Evolutionary conservation across 2,113 vertebrate species (phyloP).

Genomic region (Cyprinus carpio): DNA sequence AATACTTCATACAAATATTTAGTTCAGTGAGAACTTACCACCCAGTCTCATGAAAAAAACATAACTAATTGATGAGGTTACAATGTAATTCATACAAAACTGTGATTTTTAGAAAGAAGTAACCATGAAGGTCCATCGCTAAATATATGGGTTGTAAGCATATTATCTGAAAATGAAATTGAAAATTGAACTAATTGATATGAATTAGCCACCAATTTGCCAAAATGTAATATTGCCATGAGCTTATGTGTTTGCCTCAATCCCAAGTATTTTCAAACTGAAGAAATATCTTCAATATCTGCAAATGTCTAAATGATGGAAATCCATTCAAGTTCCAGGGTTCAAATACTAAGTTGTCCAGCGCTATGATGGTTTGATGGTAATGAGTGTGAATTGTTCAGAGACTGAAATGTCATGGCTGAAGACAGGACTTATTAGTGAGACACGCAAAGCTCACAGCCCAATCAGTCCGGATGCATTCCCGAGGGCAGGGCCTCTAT

Average conservation of each 20-base stretch:
- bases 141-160: neutral
- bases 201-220: neutral
- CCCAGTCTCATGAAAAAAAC: neutral
- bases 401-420: slow-evolving; percentile 17
- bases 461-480: slow-evolving; percentile 35
- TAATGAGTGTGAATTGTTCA: slow-evolving; percentile 28
- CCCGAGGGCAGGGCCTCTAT: slow-evolving; percentile 2
- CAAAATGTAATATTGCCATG: neutral
- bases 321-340: neutral
- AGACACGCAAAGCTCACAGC: slow-evolving; percentile 6
- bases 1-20: neutral
- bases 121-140: neutral
- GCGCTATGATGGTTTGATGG: slow-evolving; percentile 8
- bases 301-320: neutral
- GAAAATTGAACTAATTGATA: neutral
- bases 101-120: neutral
- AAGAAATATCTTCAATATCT: slow-evolving; percentile 1
- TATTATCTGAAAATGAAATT: neutral
- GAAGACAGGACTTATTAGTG: slow-evolving; percentile 14
- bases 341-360: neutral
- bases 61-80: neutral
- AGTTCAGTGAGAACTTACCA: neutral
- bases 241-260: slow-evolving; percentile 2
- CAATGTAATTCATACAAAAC: neutral
- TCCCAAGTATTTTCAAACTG: slow-evolving; percentile 6